Evolutionary conservation across 2,113 vertebrate species (phyloP), one percentile per base, ranked within the genome.

Genomic region (Siphamia tubifer): DNA sequence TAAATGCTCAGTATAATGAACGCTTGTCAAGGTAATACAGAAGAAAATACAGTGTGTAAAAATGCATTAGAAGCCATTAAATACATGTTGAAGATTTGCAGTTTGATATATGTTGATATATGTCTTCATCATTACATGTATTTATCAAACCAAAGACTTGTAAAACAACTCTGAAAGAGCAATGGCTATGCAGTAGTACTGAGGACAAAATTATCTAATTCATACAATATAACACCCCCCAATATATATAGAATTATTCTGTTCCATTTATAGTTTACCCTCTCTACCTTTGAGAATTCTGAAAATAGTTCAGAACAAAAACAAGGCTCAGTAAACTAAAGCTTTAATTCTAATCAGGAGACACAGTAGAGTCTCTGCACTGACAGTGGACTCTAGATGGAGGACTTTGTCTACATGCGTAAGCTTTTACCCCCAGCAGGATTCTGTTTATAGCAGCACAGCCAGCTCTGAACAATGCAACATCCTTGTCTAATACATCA

Each of bases 271-370:
- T 48, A 15, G 39, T 45, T 34, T n/a, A 11, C 9, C 8, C 32
- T 35, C 8, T 19, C 35, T 27, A 11, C 60, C 52, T n/a, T 8
- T 19, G 35, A 57, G 56, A 53, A 11, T 36, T 71, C 28, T 71
- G 54, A 36, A 65, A 75, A 67, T 35, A 76, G 62, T 15, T 35
- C 16, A 38, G 35, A 80, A 74, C 21, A 68, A 63, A 74, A 68
- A 54, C 30, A 56, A 34, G 44, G 16, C 39, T 43, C 55, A 57
- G 47, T 9, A 58, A 65, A 61, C 13, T 3, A 27, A 60, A 25
- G 58, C 45, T 31, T 66, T 28, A 47, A 25, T 45, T 20, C 9
- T 44, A 38, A 32, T 69, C 20, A n/a, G 25, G 44, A 62, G 23
- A 60, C 36, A 48, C 38, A 12, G 25, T 68, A 0, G 48, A 47